These are phyloP conservation scores for Pristiophorus japonicus DNA, from an alignment of 2,113 vertebrate species.

Conservation along the genomic window DNA sequence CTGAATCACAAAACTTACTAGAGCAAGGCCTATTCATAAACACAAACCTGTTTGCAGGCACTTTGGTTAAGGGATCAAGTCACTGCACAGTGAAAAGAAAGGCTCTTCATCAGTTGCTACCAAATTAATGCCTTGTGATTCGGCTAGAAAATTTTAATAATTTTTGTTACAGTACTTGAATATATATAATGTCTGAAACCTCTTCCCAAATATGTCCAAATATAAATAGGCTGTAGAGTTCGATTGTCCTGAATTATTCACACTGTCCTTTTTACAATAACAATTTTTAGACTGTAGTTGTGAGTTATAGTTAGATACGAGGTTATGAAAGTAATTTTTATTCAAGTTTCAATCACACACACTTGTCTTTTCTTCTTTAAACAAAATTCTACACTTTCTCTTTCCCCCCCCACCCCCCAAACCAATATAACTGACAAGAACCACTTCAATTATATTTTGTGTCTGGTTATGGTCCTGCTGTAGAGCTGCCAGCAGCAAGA, in stretches of 20 bases:
- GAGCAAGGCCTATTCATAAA: slow-evolving; percentile 27
- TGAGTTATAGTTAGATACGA: background rate
- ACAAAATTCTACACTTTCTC: background rate
- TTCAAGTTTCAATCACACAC: slow-evolving; percentile 26
- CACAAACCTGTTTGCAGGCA: slow-evolving; percentile 38
- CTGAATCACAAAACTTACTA: slow-evolving; percentile 14
- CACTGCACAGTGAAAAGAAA: slow-evolving; percentile 28
- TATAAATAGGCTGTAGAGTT: slow-evolving; percentile 31
- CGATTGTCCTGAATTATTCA: slow-evolving; percentile 28
- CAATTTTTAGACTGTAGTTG: slow-evolving; percentile 12
- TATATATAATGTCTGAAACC: slow-evolving; percentile 34
- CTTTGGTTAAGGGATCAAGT: slow-evolving; percentile 33
- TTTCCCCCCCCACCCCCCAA: too few species aligned
- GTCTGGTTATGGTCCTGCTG: slow-evolving; percentile 35
- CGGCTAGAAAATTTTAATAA: slow-evolving; percentile 25
- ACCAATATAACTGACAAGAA: slow-evolving; percentile 23
- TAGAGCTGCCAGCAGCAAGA: slow-evolving; percentile 37
- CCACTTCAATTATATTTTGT: slow-evolving; percentile 19
- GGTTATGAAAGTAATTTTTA: slow-evolving; percentile 4
- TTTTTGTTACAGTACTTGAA: slow-evolving; percentile 35
- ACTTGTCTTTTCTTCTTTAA: background rate
- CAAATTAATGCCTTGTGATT: slow-evolving; percentile 29
- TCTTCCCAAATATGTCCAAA: slow-evolving; percentile 35
- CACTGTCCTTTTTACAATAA: slow-evolving; percentile 27
- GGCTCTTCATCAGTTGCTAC: slow-evolving; percentile 12